These are phyloP conservation scores for Lampris incognitus DNA, from an alignment of 2,113 vertebrate genomes.

Conservation along the genomic window DNA sequence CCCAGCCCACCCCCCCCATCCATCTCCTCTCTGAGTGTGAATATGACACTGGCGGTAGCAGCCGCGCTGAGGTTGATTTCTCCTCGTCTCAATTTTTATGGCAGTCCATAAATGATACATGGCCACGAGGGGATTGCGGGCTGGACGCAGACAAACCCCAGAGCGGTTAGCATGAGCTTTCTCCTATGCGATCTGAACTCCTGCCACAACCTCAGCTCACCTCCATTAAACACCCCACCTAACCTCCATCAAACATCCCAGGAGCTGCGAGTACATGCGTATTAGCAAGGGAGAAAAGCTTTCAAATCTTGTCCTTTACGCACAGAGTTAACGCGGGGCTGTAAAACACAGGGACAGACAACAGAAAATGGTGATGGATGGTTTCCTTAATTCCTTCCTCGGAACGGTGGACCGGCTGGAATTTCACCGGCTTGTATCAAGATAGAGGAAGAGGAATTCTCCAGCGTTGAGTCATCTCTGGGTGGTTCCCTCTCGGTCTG, in stretches of 20 bases:
- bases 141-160: constrained; percentile 38
- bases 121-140: not conserved
- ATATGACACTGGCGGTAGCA: constrained; percentile 24
- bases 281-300: no score
- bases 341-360: not conserved
- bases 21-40: constrained; percentile 25
- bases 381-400: constrained; percentile 43
- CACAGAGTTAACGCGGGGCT: constrained; percentile 5
- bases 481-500: constrained; percentile 51
- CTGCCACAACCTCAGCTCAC: constrained; percentile 12
- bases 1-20: not conserved
- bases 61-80: constrained; percentile 3
- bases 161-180: constrained; percentile 27
- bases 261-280: no score
- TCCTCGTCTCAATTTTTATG: constrained; percentile 36
- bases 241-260: not conserved
- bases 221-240: constrained; percentile 9
- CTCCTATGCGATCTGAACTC: constrained; percentile 17
- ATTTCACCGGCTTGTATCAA: constrained; percentile 50
- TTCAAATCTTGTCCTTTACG: no score
- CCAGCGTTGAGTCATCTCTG: constrained; percentile 54
- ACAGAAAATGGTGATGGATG: constrained; percentile 16
- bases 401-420: constrained; percentile 39
- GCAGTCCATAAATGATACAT: constrained; percentile 65
- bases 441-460: constrained; percentile 48